A percentile compares a stretch with the other conserved stretches of the same genome.
phyloP scores from a whole-genome alignment of 2,888 invertebrate species.

The Gymnoscelis rufifasciata region DNA sequence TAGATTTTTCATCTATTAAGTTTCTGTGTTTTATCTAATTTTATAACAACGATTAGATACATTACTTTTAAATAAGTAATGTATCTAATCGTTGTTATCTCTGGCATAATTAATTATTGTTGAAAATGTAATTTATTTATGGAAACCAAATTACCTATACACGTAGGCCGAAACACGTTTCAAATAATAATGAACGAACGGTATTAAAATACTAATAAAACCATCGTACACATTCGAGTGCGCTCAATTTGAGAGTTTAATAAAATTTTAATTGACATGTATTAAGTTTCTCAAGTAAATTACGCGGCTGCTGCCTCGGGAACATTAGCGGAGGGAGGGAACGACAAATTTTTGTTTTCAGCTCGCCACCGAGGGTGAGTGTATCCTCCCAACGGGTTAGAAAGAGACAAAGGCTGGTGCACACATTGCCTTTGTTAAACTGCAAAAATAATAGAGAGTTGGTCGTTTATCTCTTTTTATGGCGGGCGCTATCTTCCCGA shows the following conservation, averaged over 20 bases:
- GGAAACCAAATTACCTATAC: constrained; percentile 1
- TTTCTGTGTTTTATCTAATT: too few relatives aligned
- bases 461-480: constrained; percentile 80
- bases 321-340: constrained; percentile 70
- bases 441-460: constrained; percentile 78
- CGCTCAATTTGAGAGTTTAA: constrained; percentile 59
- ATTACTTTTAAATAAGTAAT: too few relatives aligned
- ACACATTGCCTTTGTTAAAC: constrained; percentile 77
- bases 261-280: constrained; percentile 77
- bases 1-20: too few relatives aligned
- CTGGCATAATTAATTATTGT: too few relatives aligned
- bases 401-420: constrained; percentile 71
- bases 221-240: constrained; percentile 54
- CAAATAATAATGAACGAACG: constrained; percentile 31
- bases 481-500: constrained; percentile 74
- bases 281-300: constrained; percentile 72
- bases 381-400: constrained; percentile 35
- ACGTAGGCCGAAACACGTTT: background rate
- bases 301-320: constrained; percentile 61
- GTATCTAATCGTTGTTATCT: too few relatives aligned
- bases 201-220: constrained; percentile 69
- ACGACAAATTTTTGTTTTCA: constrained; percentile 74
- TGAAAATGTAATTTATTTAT: background rate
- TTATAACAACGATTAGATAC: too few relatives aligned
- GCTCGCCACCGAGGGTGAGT: constrained; percentile 53